Evolutionary conservation across 2,113 vertebrate species (phyloP), one percentile per base, ranked within the genome.

Genomic region (Pedetes capensis): DNA sequence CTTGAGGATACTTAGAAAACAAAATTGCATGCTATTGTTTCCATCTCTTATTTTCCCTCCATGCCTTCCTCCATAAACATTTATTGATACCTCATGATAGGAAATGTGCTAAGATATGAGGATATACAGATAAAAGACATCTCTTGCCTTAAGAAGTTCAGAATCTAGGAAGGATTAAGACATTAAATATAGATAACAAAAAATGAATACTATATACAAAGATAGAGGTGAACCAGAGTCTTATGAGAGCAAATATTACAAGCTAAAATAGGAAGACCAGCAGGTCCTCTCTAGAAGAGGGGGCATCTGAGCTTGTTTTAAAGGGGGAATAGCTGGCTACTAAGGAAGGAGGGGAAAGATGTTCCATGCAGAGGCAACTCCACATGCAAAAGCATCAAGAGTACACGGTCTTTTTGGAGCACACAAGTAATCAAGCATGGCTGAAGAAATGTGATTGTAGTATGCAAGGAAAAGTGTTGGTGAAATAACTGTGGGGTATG

Each of bases 111-210:
- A 69, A 37, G 20, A 89, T 42, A 37, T 37, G 34, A 92, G 6
- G 2, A 42, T 55, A 51, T 2, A 57, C 14, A 92, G 12, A 89
- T 9, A 55, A 92, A 69, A 49, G 51, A 75, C 0, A 68, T 17
- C 16, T 79, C 55, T 34, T 51, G 49, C 47, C 51, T 89, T 59
- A 61, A 76, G 44, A 79, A 79, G 22, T 68, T 83, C 68, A 93
- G 91, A 78, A 87, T 78, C 78, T 72, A 82, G 29, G 29, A 94
- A 87, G 13, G 25, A 69, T 47, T 82, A 71, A 69, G 27, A 78
- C 7, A 59, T 59, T 75, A 34, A 75, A 53, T 3, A 72, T 10
- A 69, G 8, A 57, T 5, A 91, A 89, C 17, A 79, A 72, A 64
- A 91, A 85, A 29, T 49, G 82, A 53, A 5, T 42, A 34, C 2